These are phyloP conservation scores for Emydura subglobosa DNA, from an alignment of 2,113 vertebrate species.

Conservation along the genomic window DNA sequence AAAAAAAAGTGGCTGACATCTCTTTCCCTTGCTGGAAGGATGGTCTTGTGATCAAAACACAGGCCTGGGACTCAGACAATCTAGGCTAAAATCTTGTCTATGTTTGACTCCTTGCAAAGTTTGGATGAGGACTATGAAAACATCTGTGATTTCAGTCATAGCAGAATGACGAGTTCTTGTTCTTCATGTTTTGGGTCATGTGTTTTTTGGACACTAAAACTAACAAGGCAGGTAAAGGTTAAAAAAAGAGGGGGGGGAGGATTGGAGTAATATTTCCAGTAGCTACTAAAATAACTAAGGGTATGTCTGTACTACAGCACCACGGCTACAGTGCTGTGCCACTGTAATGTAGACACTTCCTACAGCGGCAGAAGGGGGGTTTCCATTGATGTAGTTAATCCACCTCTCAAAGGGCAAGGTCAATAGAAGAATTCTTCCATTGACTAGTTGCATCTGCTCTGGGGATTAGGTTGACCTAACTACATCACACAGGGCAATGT, in stretches of 20 bases:
- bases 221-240: neutral
- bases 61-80: neutral
- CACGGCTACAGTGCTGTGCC: neutral
- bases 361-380: neutral
- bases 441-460: neutral
- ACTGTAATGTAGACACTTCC: neutral
- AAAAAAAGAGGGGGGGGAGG: fast-evolving
- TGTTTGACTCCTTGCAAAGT: neutral
- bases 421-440: neutral
- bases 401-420: neutral
- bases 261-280: neutral
- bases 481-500: neutral
- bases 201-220: neutral
- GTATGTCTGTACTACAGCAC: neutral
- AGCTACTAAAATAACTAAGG: neutral
- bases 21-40: neutral
- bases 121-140: neutral
- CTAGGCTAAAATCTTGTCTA: neutral
- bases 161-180: neutral
- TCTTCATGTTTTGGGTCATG: neutral
- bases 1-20: neutral
- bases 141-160: neutral
- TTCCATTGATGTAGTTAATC: neutral
- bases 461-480: neutral
- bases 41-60: neutral